phyloP scores from a whole-genome alignment of 2,797 vertebrate genomes.

The Dryobates pubescens region DNA sequence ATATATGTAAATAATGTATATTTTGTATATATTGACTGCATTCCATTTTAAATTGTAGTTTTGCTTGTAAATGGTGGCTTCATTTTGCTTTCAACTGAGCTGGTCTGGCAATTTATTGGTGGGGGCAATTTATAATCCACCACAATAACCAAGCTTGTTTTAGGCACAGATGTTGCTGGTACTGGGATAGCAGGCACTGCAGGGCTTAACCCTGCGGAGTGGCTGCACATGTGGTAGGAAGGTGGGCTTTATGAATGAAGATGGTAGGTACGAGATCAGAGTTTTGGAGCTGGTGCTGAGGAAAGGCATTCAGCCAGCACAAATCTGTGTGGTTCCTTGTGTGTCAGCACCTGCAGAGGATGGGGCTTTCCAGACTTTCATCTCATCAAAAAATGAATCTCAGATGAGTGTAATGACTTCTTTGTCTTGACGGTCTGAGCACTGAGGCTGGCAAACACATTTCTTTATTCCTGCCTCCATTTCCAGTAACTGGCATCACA shows the following conservation, averaged over 20 bases:
- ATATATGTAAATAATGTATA: no score
- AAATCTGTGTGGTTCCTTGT: neutral
- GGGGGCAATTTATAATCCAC: no score
- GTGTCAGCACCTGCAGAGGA: neutral
- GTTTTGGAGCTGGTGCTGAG: neutral
- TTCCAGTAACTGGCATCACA: neutral
- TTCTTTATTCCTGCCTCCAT: neutral
- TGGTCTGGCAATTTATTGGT: no score
- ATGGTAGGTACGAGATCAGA: neutral
- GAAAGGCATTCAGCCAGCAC: neutral
- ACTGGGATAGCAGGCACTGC: neutral
- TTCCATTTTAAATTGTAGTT: no score
- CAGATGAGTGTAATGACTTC: neutral
- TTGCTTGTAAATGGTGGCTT: no score
- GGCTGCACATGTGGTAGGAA: neutral
- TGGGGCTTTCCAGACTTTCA: neutral
- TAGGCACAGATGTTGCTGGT: neutral
- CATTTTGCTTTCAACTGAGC: no score
- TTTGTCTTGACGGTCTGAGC: neutral
- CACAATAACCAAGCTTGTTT: neutral
- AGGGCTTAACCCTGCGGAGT: neutral
- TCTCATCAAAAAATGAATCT: neutral
- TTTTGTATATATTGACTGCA: no score
- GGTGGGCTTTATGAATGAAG: neutral
- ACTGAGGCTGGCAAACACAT: neutral